Evolutionary conservation across 1,140 invertebrate genomes (phyloP).

Genomic region (Pseudomyrmex gracilis): DNA sequence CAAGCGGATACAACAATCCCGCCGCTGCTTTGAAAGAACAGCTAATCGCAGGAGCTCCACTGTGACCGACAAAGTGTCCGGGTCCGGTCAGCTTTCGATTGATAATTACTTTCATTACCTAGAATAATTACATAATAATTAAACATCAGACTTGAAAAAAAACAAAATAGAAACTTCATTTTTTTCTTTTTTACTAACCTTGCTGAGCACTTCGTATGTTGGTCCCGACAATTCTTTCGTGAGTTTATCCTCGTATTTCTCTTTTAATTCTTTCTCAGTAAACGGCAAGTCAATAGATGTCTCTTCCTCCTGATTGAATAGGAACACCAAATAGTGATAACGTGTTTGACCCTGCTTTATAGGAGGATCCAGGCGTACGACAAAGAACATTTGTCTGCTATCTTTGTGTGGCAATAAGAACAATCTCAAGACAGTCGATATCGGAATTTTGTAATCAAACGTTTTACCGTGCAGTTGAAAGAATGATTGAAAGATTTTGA

Average conservation of each 20-base stretch:
- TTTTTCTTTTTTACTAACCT: slow-evolving; percentile 86
- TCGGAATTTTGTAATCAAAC: slow-evolving; percentile 99
- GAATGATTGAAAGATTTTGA: slow-evolving; percentile 99
- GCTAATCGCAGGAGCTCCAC: slow-evolving; percentile 95
- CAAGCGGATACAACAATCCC: slow-evolving; percentile 98
- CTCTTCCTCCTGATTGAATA: slow-evolving; percentile 98
- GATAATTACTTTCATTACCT: slow-evolving; percentile 95
- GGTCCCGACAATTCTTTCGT: slow-evolving; percentile 96
- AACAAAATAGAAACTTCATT: background rate
- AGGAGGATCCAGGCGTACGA: slow-evolving; percentile 99
- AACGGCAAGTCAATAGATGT: slow-evolving; percentile 96
- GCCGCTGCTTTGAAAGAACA: slow-evolving; percentile 99
- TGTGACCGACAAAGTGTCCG: slow-evolving; percentile 95
- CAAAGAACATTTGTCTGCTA: slow-evolving; percentile 99
- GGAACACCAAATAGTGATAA: slow-evolving; percentile 97
- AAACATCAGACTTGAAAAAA: too few relatives aligned
- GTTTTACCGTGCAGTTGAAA: slow-evolving; percentile 99
- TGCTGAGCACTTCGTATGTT: slow-evolving; percentile 97
- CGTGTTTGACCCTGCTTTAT: slow-evolving; percentile 99
- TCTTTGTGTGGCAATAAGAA: slow-evolving; percentile 99
- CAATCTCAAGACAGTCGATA: slow-evolving; percentile 96
- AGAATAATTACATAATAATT: background rate
- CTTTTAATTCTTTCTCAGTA: slow-evolving; percentile 96
- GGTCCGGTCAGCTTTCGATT: slow-evolving; percentile 98
- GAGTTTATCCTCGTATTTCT: slow-evolving; percentile 98